Percentiles rank a stretch among this genome's conserved stretches.
phyloP scores from a whole-genome alignment of 2,888 invertebrate genomes.

The Metalampra italica region DNA sequence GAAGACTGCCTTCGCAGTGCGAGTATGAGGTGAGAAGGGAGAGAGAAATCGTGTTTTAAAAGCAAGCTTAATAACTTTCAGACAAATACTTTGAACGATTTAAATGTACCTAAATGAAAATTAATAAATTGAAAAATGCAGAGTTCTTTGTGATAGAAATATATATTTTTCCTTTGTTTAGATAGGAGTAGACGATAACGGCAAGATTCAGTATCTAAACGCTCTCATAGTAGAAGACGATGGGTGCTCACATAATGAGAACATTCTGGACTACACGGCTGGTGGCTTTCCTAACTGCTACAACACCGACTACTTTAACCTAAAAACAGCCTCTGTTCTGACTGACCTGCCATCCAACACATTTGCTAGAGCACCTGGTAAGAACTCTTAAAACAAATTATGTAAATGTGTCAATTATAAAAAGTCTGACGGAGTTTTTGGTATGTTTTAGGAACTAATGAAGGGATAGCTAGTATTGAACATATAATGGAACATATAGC shows the following conservation, averaged over 20 bases:
- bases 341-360: conserved; percentile 85
- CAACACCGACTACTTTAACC: conserved; percentile 70
- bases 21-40: conserved; percentile 81
- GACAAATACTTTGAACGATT: too few species aligned
- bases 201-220: conserved; percentile 81
- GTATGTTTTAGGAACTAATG: conserved; percentile 64
- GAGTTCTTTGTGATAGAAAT: too few species aligned
- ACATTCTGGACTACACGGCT: conserved; percentile 39
- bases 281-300: conserved; percentile 77
- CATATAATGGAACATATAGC: conserved; percentile 85
- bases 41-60: too few species aligned
- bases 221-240: conserved; percentile 66
- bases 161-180: conserved; percentile 27
- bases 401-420: not conserved
- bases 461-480: conserved; percentile 80
- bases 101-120: too few species aligned
- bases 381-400: not conserved
- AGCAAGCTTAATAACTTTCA: not conserved
- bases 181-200: conserved; percentile 80
- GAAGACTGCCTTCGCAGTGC: conserved; percentile 69
- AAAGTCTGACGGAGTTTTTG: not conserved
- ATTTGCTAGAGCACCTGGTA: conserved; percentile 83
- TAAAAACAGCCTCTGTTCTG: conserved; percentile 58
- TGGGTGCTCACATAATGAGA: conserved; percentile 73
- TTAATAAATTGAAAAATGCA: too few species aligned